Evolutionary conservation across 2,888 invertebrate species (phyloP).

Genomic region (Tetrapedia diversipes): DNA sequence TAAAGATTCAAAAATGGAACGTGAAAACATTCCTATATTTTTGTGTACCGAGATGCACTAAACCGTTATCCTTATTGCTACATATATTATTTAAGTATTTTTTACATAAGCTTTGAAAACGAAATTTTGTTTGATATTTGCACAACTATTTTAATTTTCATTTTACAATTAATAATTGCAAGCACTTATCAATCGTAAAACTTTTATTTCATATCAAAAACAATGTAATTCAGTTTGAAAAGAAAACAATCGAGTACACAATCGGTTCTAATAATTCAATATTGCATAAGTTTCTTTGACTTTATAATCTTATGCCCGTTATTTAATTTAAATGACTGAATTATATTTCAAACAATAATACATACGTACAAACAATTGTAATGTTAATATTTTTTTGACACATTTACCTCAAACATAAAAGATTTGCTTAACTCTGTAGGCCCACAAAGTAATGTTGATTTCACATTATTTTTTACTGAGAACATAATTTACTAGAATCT

Average conservation of each 20-base stretch:
- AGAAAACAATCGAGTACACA: too few relatives aligned
- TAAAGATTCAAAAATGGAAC: not conserved
- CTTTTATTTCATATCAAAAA: too few relatives aligned
- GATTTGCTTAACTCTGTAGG: slow-evolving; percentile 69
- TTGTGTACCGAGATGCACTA: not conserved
- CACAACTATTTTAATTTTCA: not conserved
- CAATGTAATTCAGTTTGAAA: too few relatives aligned
- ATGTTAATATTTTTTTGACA: not conserved
- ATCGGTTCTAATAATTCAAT: too few relatives aligned
- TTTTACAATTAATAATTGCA: too few relatives aligned
- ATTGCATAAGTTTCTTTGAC: not conserved
- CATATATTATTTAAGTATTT: not conserved
- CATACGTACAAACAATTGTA: not conserved
- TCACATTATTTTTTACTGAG: slow-evolving; percentile 51
- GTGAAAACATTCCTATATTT: not conserved
- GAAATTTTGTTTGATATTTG: too few relatives aligned
- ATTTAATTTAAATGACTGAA: not conserved
- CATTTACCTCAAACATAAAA: slow-evolving; percentile 77
- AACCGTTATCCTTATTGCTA: too few relatives aligned
- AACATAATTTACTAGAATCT: slow-evolving; percentile 49
- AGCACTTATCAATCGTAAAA: too few relatives aligned
- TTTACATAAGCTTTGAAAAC: too few relatives aligned
- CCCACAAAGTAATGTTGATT: slow-evolving; percentile 72
- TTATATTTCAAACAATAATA: not conserved
- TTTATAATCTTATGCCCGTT: not conserved